Base-by-base conservation (phyloP, 2,113 vertebrate species). In the Haplochromis vanheusdeni region DNA sequence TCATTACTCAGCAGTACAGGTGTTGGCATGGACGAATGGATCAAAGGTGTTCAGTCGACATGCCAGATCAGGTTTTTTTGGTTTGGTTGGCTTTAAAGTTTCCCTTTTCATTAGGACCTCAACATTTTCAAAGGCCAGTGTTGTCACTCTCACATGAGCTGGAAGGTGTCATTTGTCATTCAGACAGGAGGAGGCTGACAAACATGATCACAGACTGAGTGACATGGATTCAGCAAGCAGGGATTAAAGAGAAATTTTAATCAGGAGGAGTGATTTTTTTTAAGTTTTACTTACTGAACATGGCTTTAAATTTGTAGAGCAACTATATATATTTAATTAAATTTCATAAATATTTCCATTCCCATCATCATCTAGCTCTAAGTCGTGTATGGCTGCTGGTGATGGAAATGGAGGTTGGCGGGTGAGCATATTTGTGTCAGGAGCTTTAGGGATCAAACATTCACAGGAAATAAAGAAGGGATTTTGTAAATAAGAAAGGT, bases 1-100 rank as follows among this genome's bases (percentile, higher is more conserved):
- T n/a, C 77, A 33, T 73, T 56, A 52, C 82, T 88, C 70, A 80
- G 47, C 58, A 65, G 82, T 62, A 45, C 55, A n/a, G 54, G 58
- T 17, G 49, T 56, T 73, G 47, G 58, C 33, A 7, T 13, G 16
- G 86, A 37, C 19, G 52, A 52, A 81, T 11, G 35, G 80, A 89
- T 89, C 87, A 81, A n/a, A 92, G 68, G 85, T 42, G 3, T 65
- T 55, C 9, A 9, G 19, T 51, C 7, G 4, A 79, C 33, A 2
- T 47, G 79, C 28, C 70, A 33, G 70, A 5, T 84, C 79, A 80
- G 86, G 12, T 49, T 42, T 86, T 80, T 40, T 6, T 58, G 52
- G 83, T 54, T 6, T 58, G 54, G 8, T 54, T 3, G 60, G 3
- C 80, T 79, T 82, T 80, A 51, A 47, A 62, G 16, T 51, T 56